These are phyloP conservation scores for Lasiurus cinereus DNA, from an alignment of 2,113 vertebrate genomes.

Conservation along the genomic window DNA sequence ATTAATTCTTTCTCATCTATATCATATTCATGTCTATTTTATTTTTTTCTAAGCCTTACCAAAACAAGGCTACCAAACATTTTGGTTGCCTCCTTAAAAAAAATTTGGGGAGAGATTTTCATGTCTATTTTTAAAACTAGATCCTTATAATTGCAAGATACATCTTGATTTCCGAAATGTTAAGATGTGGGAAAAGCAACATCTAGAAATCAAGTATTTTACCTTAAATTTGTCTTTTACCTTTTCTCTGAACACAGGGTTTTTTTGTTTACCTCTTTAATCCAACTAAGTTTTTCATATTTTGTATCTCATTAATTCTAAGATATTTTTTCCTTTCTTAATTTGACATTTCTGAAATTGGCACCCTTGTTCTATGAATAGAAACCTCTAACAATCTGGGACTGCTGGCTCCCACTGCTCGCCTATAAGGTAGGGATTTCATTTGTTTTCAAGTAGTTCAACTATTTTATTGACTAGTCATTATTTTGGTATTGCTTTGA, in stretches of 20 bases:
- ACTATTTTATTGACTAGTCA: background rate
- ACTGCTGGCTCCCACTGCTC: too few relatives aligned
- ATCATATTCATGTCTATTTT: background rate
- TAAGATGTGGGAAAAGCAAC: background rate
- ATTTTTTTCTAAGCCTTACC: too few relatives aligned
- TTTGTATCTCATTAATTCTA: background rate
- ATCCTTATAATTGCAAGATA: background rate
- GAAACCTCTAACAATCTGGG: too few relatives aligned
- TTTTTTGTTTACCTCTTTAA: slow-evolving; percentile 20
- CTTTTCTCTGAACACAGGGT: background rate
- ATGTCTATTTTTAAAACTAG: slow-evolving; percentile 5
- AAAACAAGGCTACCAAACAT: too few relatives aligned
- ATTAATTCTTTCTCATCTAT: background rate
- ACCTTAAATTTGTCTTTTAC: background rate
- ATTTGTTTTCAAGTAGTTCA: slow-evolving; percentile 17
- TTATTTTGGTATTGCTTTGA: slow-evolving; percentile 3
- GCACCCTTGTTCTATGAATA: background rate
- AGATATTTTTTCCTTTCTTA: background rate
- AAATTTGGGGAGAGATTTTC: too few relatives aligned
- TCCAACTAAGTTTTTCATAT: background rate
- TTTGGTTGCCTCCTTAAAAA: too few relatives aligned
- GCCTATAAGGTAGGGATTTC: background rate
- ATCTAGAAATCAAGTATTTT: slow-evolving; percentile 8
- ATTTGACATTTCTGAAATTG: background rate
- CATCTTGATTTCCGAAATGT: background rate